These are phyloP conservation scores for Tethea ocularis DNA, from an alignment of 2,888 invertebrate species.

Conservation along the genomic window DNA sequence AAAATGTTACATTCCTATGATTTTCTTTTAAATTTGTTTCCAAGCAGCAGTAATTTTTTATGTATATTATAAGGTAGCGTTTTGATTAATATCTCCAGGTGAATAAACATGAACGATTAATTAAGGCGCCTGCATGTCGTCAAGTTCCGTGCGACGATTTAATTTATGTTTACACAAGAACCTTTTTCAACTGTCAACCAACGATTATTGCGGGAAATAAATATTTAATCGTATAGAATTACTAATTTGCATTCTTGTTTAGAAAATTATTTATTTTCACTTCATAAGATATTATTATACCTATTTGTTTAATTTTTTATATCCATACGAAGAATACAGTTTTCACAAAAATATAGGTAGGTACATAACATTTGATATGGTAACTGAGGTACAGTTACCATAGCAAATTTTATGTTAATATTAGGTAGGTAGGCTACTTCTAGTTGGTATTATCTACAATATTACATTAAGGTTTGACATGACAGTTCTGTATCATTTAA, in stretches of 20 bases:
- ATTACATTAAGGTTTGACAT: too few species aligned
- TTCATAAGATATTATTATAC: too few species aligned
- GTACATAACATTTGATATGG: too few species aligned
- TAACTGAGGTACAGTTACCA: too few species aligned
- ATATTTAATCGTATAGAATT: conserved; percentile 5
- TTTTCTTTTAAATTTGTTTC: conserved; percentile 35
- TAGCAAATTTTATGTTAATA: too few species aligned
- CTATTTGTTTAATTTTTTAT: too few species aligned
- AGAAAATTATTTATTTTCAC: conserved; percentile 15
- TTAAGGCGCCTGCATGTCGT: conserved; percentile 20
- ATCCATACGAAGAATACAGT: too few species aligned
- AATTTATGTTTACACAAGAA: conserved; percentile 36
- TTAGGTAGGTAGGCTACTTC: too few species aligned
- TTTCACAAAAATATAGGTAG: too few species aligned
- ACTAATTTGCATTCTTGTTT: conserved; percentile 21
- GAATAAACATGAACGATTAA: conserved; percentile 38
- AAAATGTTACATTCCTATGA: conserved; percentile 32
- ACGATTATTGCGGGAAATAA: neutral
- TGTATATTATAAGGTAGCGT: conserved; percentile 33
- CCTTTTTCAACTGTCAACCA: conserved; percentile 30
- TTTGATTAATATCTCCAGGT: conserved; percentile 34
- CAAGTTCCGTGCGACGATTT: conserved; percentile 39
- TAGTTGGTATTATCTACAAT: too few species aligned
- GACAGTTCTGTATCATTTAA: too few species aligned
- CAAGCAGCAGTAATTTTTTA: conserved; percentile 33